Conservation (phyloP, 2,797 vertebrate genomes). For the Ciconia nigra region DNA sequence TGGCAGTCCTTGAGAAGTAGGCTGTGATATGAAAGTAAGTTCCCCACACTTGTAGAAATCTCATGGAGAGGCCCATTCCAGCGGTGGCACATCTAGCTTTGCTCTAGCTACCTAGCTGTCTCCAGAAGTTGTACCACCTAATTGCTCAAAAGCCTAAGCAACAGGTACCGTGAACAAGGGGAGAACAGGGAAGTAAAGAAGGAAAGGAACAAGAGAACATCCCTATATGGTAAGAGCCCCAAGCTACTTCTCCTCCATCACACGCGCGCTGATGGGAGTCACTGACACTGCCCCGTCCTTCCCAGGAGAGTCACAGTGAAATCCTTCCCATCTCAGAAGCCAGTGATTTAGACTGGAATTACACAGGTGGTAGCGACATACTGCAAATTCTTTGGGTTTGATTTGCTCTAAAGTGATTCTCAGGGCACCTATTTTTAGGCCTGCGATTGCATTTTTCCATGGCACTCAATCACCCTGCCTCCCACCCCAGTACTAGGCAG, state of each 20-base stretch:
- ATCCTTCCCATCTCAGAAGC: background rate
- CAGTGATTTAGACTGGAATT: background rate
- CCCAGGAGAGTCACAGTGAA: background rate
- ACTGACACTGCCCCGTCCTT: background rate
- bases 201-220: background rate
- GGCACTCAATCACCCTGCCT: background rate
- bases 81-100: background rate
- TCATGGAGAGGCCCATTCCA: background rate
- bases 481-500: background rate
- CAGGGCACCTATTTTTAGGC: background rate
- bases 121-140: background rate
- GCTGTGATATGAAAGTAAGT: background rate
- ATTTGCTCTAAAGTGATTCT: background rate
- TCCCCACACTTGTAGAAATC: background rate
- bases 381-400: background rate
- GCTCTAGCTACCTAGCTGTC: background rate
- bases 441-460: background rate
- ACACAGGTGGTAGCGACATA: background rate
- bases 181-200: background rate
- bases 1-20: background rate
- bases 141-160: background rate
- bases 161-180: background rate
- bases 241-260: background rate
- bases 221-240: background rate
- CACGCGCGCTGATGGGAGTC: accelerated